Conservation (phyloP, 2,113 vertebrate genomes). For the Halcyon senegalensis region DNA sequence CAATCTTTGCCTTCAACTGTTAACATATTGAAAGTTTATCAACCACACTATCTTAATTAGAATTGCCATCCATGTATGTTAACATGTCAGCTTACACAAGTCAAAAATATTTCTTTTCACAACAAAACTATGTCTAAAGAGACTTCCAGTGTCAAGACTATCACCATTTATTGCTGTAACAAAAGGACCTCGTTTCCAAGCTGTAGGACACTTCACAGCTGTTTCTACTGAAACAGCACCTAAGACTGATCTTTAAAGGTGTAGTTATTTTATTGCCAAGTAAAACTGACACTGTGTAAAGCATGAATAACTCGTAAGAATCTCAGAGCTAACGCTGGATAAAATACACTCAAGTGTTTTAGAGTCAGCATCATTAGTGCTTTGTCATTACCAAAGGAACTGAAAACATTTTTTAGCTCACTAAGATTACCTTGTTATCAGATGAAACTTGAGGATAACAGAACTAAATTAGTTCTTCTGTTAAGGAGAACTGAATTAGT, state of each 20-base stretch:
- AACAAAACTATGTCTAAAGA: not conserved
- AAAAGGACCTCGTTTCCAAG: not conserved
- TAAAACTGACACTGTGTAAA: not conserved
- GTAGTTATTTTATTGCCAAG: not conserved
- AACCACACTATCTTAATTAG: not conserved
- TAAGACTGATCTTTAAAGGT: not conserved
- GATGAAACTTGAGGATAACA: not conserved
- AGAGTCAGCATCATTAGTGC: not conserved
- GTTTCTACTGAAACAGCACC: not conserved
- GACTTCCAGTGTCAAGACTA: not conserved
- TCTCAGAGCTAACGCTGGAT: not conserved
- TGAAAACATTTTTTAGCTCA: not conserved
- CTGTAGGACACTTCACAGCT: not conserved
- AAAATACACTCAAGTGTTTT: not conserved
- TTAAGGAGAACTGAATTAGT: too few species aligned
- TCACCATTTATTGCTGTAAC: not conserved
- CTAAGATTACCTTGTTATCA: not conserved
- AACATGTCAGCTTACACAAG: not conserved
- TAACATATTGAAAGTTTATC: not conserved
- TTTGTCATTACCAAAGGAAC: not conserved
- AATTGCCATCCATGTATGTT: not conserved
- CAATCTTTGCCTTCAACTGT: not conserved
- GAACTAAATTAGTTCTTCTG: not conserved
- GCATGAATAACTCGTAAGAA: not conserved
- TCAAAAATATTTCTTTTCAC: not conserved